Conservation (phyloP, 1,140 invertebrate species). For the Bombus balteatus region DNA sequence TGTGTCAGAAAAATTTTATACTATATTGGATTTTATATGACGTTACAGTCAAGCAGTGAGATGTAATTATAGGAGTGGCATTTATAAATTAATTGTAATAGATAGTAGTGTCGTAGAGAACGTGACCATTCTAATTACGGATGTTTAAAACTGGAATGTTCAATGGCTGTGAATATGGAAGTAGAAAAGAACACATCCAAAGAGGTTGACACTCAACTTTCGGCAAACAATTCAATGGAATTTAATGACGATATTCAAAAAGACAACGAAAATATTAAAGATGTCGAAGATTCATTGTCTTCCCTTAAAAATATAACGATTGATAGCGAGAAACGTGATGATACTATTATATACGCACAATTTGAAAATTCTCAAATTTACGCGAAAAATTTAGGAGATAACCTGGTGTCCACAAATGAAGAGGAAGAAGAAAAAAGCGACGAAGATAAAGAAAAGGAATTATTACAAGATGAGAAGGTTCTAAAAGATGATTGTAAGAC, state of each 20-base stretch:
- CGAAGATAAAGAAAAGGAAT: constrained; percentile 16
- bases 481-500: constrained; percentile 27
- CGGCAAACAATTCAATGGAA: constrained; percentile 33
- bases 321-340: constrained; percentile 11
- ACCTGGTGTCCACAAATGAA: constrained; percentile 4
- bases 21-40: constrained; percentile 54
- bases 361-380: constrained; percentile 36
- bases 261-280: constrained; percentile 27
- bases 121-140: constrained; percentile 43
- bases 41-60: constrained; percentile 34
- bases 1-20: constrained; percentile 56
- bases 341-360: constrained; percentile 25
- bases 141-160: constrained; percentile 68
- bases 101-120: constrained; percentile 45
- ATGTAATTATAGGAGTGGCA: constrained; percentile 56
- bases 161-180: constrained; percentile 65
- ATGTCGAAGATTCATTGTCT: constrained; percentile 5
- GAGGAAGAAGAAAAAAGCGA: background rate
- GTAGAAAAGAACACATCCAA: constrained; percentile 55
- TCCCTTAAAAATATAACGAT: constrained; percentile 9
- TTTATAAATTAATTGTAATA: constrained; percentile 40
- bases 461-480: background rate
- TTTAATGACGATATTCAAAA: constrained; percentile 33
- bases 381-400: constrained; percentile 1
- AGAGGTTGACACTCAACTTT: constrained; percentile 49